These are phyloP conservation scores for Glyphotaelius pellucidus DNA, from an alignment of 2,888 invertebrate species.

Conservation along the genomic window DNA sequence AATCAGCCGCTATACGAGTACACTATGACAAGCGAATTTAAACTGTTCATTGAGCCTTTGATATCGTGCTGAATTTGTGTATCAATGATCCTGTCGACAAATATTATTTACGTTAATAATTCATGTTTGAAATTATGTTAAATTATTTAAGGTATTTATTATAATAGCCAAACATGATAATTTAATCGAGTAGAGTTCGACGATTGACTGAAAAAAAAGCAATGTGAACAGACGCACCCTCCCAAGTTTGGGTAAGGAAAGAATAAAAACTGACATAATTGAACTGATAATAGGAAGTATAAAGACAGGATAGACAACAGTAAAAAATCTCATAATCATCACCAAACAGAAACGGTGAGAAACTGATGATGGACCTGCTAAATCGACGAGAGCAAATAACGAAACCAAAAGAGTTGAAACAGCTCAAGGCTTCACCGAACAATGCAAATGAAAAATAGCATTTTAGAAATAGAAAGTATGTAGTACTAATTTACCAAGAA, in stretches of 20 bases:
- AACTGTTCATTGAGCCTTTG: conserved; percentile 11
- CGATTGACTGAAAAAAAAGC: neutral
- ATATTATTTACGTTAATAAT: neutral
- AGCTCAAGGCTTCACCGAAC: neutral
- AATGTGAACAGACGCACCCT: neutral
- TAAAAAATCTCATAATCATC: neutral
- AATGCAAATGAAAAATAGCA: neutral
- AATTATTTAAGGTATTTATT: neutral
- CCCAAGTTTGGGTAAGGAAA: too few relatives aligned
- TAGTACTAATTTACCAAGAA: neutral
- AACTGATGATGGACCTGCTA: neutral
- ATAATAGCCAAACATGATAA: neutral
- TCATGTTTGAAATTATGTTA: neutral
- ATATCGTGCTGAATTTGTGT: neutral
- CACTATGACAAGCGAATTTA: conserved; percentile 26
- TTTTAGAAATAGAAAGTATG: neutral
- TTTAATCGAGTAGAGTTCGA: neutral
- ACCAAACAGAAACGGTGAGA: neutral
- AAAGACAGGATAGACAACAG: too few relatives aligned
- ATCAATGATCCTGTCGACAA: neutral
- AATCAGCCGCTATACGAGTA: conserved; percentile 16
- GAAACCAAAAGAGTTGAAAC: neutral
- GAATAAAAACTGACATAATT: too few relatives aligned
- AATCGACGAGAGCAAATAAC: neutral
- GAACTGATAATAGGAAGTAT: neutral